Percentiles rank a stretch among this genome's conserved stretches.
Conservation (phyloP, 2,888 invertebrate species). For the Cactoblastis cactorum region DNA sequence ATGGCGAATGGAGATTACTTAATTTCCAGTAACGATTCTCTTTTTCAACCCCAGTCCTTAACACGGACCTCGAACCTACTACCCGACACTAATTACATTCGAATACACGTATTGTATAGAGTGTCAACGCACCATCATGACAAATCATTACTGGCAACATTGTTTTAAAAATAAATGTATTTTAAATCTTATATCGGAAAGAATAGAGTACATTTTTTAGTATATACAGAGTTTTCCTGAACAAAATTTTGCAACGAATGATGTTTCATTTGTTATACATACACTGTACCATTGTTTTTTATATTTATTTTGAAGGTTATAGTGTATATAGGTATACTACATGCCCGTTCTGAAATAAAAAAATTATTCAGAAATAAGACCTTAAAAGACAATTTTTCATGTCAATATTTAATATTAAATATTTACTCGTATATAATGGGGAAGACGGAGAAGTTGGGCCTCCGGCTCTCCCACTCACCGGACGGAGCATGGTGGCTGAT, state of each 20-base stretch:
- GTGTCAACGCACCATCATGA: constrained; percentile 42
- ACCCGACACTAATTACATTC: constrained; percentile 31
- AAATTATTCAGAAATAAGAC: too few species aligned
- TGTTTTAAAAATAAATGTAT: not conserved
- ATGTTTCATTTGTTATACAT: not conserved
- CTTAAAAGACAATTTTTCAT: too few species aligned
- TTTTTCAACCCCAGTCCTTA: constrained; percentile 7
- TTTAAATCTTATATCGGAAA: constrained; percentile 1
- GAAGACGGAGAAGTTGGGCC: too few species aligned
- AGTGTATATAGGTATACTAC: too few species aligned
- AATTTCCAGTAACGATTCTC: not conserved
- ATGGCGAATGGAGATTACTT: not conserved
- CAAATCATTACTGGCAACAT: constrained; percentile 27
- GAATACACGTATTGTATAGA: constrained; percentile 24
- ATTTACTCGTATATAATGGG: too few species aligned
- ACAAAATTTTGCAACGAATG: constrained; percentile 1
- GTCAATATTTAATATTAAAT: too few species aligned
- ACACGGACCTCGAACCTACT: constrained; percentile 20
- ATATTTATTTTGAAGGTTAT: not conserved
- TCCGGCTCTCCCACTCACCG: too few species aligned
- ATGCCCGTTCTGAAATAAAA: too few species aligned
- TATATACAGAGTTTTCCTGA: not conserved
- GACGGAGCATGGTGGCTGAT: too few species aligned
- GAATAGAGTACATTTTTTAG: not conserved
- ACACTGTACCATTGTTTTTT: not conserved